Base-by-base conservation (phyloP, 2,113 vertebrate genomes). In the Phocoena sinus region DNA sequence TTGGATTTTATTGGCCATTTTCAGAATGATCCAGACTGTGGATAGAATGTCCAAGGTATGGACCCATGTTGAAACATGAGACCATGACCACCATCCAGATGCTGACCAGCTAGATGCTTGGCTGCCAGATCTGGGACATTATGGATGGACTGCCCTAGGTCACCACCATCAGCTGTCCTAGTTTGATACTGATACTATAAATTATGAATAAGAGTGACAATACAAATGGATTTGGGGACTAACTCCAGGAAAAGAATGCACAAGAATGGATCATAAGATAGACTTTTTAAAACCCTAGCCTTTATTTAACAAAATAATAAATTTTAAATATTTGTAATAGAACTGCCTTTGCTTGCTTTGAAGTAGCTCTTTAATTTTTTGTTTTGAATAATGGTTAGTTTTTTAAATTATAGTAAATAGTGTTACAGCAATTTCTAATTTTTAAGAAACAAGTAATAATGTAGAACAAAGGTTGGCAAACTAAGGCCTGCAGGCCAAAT, bases 171-270 rank as follows among this genome's bases (percentile, higher is more conserved):
- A 99, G 99, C 99, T 99, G 98, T 99, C 99, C 98, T 99, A 99
- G 99, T 99, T 99, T 98, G 99, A 99, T 99, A 99, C 99, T 98
- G 99, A 99, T 98, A 53, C 99, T 99, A 99, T 99, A 99, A 99
- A 99, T 99, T 99, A 98, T 99, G 99, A 99, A 60, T 6, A 74
- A 26, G 36, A 67, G 26, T 50, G 76, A 82, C 60, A 65, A 79
- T 33, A 38, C 56, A 82, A n/a, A 76, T 36, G 25, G 41, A 71
- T 47, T 11, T 90, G 36, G 31, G 33, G 10, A 58, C 10, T 63
- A 56, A 84, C 71, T 63, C 62, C 47, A 81, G 18, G 28, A 58
- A 41, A 80, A 73, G 9, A n/a, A 67, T 58, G 63, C 36, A n/a
- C 33, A 82, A 76, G 26, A 76, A 91, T 44, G n/a, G 3, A 13